These are phyloP conservation scores for Macrophya annulata DNA, from an alignment of 2,888 invertebrate genomes.

Conservation along the genomic window DNA sequence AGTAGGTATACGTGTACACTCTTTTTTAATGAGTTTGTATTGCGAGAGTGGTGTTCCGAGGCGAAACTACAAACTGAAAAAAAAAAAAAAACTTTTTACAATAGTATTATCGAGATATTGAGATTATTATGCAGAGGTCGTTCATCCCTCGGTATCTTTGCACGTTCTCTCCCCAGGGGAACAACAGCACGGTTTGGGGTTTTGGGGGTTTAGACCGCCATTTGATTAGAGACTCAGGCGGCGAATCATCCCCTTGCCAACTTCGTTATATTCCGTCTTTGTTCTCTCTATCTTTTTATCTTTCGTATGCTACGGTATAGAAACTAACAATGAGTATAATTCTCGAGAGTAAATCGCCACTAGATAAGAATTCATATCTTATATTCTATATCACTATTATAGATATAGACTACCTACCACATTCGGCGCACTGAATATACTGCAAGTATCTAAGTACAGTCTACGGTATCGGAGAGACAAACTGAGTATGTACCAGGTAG, in stretches of 20 bases:
- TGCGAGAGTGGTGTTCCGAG: background rate
- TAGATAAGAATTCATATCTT: slow-evolving; percentile 22
- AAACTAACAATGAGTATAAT: slow-evolving; percentile 30
- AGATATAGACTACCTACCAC: background rate
- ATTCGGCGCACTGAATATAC: background rate
- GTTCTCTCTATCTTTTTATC: slow-evolving; percentile 59
- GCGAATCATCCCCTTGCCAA: slow-evolving; percentile 46
- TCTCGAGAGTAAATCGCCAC: slow-evolving; percentile 55
- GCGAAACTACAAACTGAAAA: background rate
- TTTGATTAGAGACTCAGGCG: slow-evolving; percentile 67
- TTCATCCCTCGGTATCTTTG: slow-evolving; percentile 40
- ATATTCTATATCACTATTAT: background rate
- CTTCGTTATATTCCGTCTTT: slow-evolving; percentile 45
- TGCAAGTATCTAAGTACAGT: background rate
- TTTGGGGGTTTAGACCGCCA: slow-evolving; percentile 62
- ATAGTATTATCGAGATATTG: slow-evolving; percentile 33
- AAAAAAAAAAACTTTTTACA: background rate
- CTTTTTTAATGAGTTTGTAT: slow-evolving; percentile 25
- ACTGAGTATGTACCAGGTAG: background rate
- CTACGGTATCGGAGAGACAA: background rate
- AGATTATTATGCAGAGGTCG: slow-evolving; percentile 45
- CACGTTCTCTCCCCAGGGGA: slow-evolving; percentile 62
- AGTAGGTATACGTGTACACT: background rate
- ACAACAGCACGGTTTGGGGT: slow-evolving; percentile 52
- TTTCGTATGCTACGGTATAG: slow-evolving; percentile 20